Percentiles rank a stretch among this genome's conserved stretches.
Evolutionary conservation across 92 coral and sea anemone genomes (phyloP).

Genomic region (Siderastrea radians): DNA sequence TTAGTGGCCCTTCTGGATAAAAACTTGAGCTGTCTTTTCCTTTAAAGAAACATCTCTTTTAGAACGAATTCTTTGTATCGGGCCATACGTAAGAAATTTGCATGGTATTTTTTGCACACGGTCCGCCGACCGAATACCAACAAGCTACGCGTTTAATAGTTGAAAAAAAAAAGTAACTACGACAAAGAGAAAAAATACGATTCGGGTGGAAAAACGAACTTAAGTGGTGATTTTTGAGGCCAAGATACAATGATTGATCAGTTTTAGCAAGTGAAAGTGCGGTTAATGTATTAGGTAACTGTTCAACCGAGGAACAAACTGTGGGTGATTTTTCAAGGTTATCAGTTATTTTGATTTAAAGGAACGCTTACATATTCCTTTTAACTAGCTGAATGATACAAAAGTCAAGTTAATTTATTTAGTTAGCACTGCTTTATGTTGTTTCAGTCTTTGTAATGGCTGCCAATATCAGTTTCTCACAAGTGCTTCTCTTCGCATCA

Average conservation of each 20-base stretch:
- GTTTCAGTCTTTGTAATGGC: neutral
- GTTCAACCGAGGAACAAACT: neutral
- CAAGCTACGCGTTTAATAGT: too few relatives aligned
- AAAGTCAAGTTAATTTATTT: neutral
- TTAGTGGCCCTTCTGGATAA: neutral
- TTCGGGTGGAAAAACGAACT: too few relatives aligned
- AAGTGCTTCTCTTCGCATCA: neutral
- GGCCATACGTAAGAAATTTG: too few relatives aligned
- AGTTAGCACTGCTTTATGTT: conserved; percentile 1
- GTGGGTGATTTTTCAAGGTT: neutral
- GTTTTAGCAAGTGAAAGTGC: neutral
- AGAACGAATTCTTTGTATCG: too few relatives aligned
- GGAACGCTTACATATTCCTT: neutral
- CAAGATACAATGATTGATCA: neutral
- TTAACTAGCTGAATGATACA: neutral
- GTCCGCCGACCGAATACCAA: too few relatives aligned
- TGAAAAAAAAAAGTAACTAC: neutral
- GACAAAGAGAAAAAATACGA: neutral
- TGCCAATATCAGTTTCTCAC: neutral
- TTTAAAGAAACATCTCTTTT: too few relatives aligned
- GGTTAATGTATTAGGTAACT: neutral
- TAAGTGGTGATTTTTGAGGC: neutral
- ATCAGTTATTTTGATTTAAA: neutral
- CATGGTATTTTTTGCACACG: too few relatives aligned
- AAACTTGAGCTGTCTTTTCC: neutral